phyloP scores from a whole-genome alignment of 1,140 invertebrate species.

The Heliconius hewitsoni region DNA sequence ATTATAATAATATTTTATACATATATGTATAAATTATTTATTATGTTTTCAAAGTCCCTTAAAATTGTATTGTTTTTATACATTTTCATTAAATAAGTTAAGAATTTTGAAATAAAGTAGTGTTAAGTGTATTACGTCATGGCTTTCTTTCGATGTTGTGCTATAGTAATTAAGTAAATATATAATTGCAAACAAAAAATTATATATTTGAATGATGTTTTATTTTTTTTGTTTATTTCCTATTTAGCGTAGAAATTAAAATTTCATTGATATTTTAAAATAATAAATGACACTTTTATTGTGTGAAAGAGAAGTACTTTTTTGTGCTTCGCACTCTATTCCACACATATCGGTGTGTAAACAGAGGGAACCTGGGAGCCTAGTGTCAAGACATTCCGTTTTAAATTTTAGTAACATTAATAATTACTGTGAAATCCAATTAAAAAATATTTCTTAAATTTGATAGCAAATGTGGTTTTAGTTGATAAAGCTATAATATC shows the following conservation, averaged over 20 bases:
- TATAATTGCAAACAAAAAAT: constrained; percentile 2
- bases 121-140: background rate
- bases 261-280: background rate
- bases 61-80: background rate
- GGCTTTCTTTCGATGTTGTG: constrained; percentile 13
- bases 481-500: background rate
- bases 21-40: background rate
- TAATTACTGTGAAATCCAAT: too few species aligned
- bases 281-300: background rate
- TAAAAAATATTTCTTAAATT: too few species aligned
- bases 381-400: too few species aligned
- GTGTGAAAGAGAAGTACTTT: too few species aligned
- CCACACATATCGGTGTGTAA: too few species aligned
- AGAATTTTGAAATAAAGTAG: background rate
- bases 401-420: too few species aligned
- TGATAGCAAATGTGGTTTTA: too few species aligned
- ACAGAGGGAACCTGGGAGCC: too few species aligned
- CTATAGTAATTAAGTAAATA: background rate
- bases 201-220: constrained; percentile 1
- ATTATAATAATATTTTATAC: background rate
- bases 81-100: background rate
- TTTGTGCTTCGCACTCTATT: too few species aligned
- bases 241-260: background rate
- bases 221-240: background rate
- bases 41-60: background rate